Evolutionary conservation across 2,797 vertebrate species (phyloP).

Genomic region (Odontamblyopus rebecca): DNA sequence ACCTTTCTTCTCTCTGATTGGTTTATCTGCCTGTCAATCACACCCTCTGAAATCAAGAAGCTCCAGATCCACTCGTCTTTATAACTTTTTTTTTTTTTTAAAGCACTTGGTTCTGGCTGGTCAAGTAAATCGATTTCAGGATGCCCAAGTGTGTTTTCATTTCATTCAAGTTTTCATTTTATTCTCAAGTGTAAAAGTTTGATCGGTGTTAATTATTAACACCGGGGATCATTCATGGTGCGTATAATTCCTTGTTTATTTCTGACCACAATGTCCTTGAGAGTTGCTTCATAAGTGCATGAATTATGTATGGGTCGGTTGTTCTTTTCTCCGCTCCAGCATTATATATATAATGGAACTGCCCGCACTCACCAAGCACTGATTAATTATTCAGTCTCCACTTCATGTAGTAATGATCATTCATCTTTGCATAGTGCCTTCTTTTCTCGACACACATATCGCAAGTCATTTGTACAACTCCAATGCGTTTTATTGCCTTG

Average conservation of each 20-base stretch:
- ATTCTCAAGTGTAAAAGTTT: no score
- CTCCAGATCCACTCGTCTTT: no score
- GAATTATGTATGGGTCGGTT: constrained; percentile 37
- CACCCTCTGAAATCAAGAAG: no score
- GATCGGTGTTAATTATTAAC: not conserved
- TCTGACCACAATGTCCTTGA: constrained; percentile 20
- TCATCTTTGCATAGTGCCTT: constrained; percentile 22
- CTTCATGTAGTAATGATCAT: constrained; percentile 27
- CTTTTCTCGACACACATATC: constrained; percentile 15
- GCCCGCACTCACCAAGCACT: constrained; percentile 12
- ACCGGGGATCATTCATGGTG: not conserved
- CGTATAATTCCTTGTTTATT: constrained; percentile 12
- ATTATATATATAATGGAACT: constrained; percentile 13
- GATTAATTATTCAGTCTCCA: constrained; percentile 35
- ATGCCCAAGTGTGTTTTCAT: no score
- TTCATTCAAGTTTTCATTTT: no score
- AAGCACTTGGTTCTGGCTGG: no score
- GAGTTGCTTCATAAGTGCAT: constrained; percentile 20
- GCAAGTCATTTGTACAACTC: constrained; percentile 20
- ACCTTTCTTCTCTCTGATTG: no score
- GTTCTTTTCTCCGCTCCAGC: constrained; percentile 18
- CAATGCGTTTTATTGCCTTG: constrained; percentile 24
- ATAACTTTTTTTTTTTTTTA: no score
- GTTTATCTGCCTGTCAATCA: no score
- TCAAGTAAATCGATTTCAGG: no score